phyloP scores from a whole-genome alignment of 2,797 vertebrate species.

The Pseudochromis fuscus region DNA sequence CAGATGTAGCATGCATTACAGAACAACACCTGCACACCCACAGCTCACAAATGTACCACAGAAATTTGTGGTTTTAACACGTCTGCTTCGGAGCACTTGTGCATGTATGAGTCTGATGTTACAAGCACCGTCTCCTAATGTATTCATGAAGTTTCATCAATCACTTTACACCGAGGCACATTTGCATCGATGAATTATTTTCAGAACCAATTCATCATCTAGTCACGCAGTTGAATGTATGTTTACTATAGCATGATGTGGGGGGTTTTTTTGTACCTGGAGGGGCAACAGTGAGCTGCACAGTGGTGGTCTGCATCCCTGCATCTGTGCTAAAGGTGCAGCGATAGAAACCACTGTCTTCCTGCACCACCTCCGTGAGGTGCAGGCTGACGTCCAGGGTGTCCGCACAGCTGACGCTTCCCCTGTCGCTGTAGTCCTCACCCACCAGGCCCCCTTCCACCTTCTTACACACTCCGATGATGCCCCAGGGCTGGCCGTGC shows the following conservation, averaged over 20 bases:
- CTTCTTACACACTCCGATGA: slow-evolving; percentile 76
- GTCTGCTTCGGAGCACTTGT: background rate
- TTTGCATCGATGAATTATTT: slow-evolving; percentile 11
- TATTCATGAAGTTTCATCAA: slow-evolving; percentile 11
- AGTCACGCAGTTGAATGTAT: background rate
- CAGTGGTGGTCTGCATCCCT: slow-evolving; percentile 70
- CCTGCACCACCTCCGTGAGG: slow-evolving; percentile 64
- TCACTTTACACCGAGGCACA: background rate
- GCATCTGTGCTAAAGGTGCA: slow-evolving; percentile 71
- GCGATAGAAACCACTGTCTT: slow-evolving; percentile 83
- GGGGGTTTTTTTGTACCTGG: slow-evolving; percentile 72
- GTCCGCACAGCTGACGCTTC: slow-evolving; percentile 72
- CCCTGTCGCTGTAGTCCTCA: slow-evolving; percentile 78
- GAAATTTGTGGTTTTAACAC: slow-evolving; percentile 42
- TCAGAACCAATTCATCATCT: background rate
- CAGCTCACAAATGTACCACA: background rate
- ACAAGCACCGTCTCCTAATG: background rate
- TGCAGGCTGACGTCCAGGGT: slow-evolving; percentile 64
- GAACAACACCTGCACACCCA: background rate
- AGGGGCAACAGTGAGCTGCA: slow-evolving; percentile 70
- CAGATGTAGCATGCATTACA: background rate
- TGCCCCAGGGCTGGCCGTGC: slow-evolving; percentile 50
- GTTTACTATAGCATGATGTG: no score
- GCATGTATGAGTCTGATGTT: background rate
- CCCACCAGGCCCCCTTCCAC: slow-evolving; percentile 65